Conservation (phyloP, 1,140 invertebrate genomes). For the Bombus impatiens region DNA sequence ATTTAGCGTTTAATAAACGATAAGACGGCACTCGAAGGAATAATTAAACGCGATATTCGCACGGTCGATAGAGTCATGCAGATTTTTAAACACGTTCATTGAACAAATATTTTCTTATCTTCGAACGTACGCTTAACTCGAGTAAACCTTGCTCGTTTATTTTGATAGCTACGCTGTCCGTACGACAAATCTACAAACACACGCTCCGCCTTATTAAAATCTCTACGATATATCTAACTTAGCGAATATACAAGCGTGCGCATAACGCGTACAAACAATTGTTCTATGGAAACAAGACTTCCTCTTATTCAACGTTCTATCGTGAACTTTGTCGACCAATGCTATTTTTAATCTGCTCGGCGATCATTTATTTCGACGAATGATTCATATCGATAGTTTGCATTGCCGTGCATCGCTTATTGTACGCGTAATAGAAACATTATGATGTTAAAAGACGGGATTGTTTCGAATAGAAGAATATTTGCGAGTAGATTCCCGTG, state of each 20-base stretch:
- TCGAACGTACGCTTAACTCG: not conserved
- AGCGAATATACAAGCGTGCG: not conserved
- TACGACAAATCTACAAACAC: not conserved
- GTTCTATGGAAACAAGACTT: not conserved
- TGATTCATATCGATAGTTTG: not conserved
- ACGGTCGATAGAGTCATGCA: not conserved
- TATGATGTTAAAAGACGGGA: not conserved
- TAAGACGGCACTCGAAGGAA: not conserved
- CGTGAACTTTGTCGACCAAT: not conserved
- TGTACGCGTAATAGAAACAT: not conserved
- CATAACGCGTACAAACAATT: not conserved
- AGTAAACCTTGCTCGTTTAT: not conserved
- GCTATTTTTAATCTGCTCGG: not conserved
- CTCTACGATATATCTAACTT: not conserved
- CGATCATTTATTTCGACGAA: not conserved
- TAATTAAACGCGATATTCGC: not conserved
- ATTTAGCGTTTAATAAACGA: not conserved
- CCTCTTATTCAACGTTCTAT: not conserved
- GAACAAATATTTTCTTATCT: constrained; percentile 21
- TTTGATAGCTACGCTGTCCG: too few relatives aligned
- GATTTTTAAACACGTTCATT: not conserved
- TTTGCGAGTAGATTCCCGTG: not conserved
- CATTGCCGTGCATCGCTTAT: not conserved
- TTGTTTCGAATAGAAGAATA: not conserved
- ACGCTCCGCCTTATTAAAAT: too few relatives aligned